Evolutionary conservation across 2,888 invertebrate species (phyloP).

Genomic region (Synergus umbraculus): DNA sequence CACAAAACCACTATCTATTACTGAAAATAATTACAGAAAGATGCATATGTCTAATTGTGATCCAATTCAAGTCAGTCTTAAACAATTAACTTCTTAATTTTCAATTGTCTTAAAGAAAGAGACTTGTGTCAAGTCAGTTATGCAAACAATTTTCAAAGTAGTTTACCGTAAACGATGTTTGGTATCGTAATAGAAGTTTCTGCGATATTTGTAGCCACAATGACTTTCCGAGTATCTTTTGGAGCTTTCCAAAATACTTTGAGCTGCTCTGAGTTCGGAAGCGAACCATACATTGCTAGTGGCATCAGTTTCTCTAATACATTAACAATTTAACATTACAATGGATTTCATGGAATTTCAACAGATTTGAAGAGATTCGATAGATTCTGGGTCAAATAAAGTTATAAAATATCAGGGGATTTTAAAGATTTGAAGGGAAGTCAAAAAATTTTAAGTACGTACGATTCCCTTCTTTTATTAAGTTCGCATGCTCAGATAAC

Average conservation of each 20-base stretch:
- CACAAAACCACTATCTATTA: conserved; percentile 97
- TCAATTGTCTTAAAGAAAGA: not conserved
- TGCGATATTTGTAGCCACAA: conserved; percentile 97
- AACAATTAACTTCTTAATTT: not conserved
- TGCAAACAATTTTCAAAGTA: not conserved
- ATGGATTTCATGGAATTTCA: no score
- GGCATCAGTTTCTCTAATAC: conserved; percentile 81
- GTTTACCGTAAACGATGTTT: conserved; percentile 91
- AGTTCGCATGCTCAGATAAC: conserved; percentile 82
- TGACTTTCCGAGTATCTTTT: conserved; percentile 89
- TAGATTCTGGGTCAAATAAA: no score
- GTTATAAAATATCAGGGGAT: no score
- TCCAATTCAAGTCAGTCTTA: not conserved
- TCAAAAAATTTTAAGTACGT: conserved; percentile 8
- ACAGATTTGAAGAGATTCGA: no score
- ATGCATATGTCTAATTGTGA: not conserved
- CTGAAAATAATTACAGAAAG: conserved; percentile 77
- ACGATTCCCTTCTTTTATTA: conserved; percentile 78
- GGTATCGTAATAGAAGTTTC: conserved; percentile 98
- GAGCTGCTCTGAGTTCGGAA: conserved; percentile 88
- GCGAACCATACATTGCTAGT: conserved; percentile 94
- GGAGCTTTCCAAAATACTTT: conserved; percentile 88
- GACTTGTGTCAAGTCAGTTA: not conserved
- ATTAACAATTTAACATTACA: no score
- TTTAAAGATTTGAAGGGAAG: no score